Evolutionary conservation across 1,140 invertebrate genomes (phyloP).

Genomic region (Drosophila bocqueti): DNA sequence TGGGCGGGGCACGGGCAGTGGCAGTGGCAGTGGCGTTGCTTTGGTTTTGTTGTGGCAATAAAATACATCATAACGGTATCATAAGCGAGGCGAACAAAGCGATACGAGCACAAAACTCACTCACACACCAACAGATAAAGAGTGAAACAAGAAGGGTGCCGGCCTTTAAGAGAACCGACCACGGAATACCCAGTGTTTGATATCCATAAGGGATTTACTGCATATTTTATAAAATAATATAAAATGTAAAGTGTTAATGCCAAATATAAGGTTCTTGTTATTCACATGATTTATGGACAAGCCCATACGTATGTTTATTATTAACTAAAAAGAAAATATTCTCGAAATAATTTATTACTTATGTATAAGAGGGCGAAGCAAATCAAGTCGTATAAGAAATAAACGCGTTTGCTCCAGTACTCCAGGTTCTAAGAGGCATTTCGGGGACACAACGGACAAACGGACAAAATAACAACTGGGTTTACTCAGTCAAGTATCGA

Average conservation of each 20-base stretch:
- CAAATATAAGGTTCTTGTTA: too few relatives aligned
- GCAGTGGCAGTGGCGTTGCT: conserved; percentile 50
- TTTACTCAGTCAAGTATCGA: background rate
- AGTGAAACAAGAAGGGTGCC: conserved; percentile 20
- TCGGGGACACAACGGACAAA: background rate
- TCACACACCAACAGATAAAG: conserved; percentile 41
- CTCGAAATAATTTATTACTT: too few relatives aligned
- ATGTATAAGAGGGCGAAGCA: too few relatives aligned
- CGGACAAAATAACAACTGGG: background rate
- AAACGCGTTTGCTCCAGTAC: too few relatives aligned
- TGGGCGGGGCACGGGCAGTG: background rate
- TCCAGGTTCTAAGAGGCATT: background rate
- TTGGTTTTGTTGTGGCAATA: conserved; percentile 82
- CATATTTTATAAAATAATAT: too few relatives aligned
- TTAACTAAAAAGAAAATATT: too few relatives aligned
- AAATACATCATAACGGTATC: conserved; percentile 84
- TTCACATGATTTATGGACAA: too few relatives aligned
- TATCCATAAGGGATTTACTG: background rate
- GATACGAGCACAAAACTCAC: conserved; percentile 54
- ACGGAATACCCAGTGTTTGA: background rate
- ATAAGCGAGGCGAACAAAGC: conserved; percentile 80
- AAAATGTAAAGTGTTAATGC: background rate
- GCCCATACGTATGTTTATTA: too few relatives aligned
- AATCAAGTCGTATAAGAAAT: too few relatives aligned
- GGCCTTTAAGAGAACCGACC: too few relatives aligned